Evolutionary conservation across 2,888 invertebrate species (phyloP).

Genomic region (Athalia rosae): DNA sequence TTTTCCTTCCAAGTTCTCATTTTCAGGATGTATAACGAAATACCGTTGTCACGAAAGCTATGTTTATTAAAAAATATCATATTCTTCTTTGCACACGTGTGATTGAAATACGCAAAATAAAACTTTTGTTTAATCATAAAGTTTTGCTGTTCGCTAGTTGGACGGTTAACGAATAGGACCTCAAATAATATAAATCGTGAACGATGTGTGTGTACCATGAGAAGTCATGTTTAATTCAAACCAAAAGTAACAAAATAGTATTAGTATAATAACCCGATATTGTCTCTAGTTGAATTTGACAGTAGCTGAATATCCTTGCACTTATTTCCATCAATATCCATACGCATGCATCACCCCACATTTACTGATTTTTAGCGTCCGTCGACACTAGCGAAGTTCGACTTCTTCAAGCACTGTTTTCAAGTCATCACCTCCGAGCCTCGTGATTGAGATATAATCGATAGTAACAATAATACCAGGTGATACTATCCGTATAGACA

Average conservation of each 20-base stretch:
- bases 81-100: slow-evolving; percentile 26
- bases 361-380: too few species aligned
- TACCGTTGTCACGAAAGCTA: slow-evolving; percentile 44
- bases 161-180: background rate
- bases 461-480: too few species aligned
- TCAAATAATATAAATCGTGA: background rate
- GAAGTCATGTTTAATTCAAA: background rate
- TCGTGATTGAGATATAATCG: background rate
- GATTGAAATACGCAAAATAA: slow-evolving; percentile 1
- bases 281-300: background rate
- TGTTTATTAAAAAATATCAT: slow-evolving; percentile 60
- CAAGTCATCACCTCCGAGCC: too few species aligned
- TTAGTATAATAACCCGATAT: background rate
- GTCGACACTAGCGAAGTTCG: too few species aligned
- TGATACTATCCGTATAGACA: too few species aligned
- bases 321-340: background rate
- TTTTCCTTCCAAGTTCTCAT: too few species aligned
- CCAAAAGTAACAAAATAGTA: background rate
- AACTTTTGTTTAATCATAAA: slow-evolving; percentile 8
- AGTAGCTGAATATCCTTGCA: background rate
- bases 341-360: background rate
- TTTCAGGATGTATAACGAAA: background rate
- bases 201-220: background rate
- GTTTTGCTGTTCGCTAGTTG: background rate
- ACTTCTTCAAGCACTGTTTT: too few species aligned